Base-by-base conservation (phyloP, 1,140 invertebrate genomes). In the Yoshiicerus persimilis region DNA sequence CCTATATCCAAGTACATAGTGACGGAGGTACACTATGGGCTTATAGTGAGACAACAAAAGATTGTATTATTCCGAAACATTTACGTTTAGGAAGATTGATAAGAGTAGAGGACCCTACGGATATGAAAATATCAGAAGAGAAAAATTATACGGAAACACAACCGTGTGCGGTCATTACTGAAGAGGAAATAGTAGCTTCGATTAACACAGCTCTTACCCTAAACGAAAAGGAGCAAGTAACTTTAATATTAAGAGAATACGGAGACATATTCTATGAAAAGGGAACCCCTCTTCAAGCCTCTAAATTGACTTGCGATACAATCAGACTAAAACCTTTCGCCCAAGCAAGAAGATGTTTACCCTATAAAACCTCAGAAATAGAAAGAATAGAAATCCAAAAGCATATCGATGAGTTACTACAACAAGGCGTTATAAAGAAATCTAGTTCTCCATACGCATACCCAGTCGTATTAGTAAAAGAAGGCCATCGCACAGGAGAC, bases 381-480 rank as follows among this genome's bases (percentile, higher is more conserved):
- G 87, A 87, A 64, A 30, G 41, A 66, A 9, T 39, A 85, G n/a
- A 75, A 20, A 89, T 89, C 8, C 16, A 64, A 56, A 32, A 34
- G 16, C 75, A 87, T 16, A 62, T 89, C 10, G 86, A 87, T 25
- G 56, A 85, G 16, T 32, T 86, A 1, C 13, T 75, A n/a, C 9
- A 47, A 27, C 41, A 84, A 30, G 80, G 38, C 8, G 25, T 89
- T 0, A 64, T 89, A 41, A 34, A 36, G 47, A 32, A 84, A 85
- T 36, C 34, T 16, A 20, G 25, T 20, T 87, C 86, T 2, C n/a
- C 41, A 2, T 87, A 77, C 38, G 30, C 64, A 4, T 80, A 64
- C 23, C 86, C 86, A 11, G 83, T 87, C 0, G 83, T 87, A 39
- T 47, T 89, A 27, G 87, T 87, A 16, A 84, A 70, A 39, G 25